Percentiles rank a stretch among this genome's conserved stretches.
Evolutionary conservation across 2,888 invertebrate genomes (phyloP).

Genomic region (Thumatha senex): DNA sequence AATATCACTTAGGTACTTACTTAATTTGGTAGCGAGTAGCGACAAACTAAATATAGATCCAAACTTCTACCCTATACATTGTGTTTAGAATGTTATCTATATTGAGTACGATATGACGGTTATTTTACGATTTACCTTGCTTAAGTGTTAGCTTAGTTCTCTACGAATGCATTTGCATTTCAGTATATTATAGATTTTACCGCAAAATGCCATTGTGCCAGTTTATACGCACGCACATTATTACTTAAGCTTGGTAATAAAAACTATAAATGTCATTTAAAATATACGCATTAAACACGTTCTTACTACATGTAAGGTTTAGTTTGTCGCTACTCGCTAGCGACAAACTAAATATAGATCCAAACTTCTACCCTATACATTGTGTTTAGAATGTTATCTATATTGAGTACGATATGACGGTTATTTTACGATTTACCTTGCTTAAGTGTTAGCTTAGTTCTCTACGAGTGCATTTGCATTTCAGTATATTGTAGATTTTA

Average conservation of each 20-base stretch:
- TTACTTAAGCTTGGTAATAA: slow-evolving; percentile 24
- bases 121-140: slow-evolving; percentile 28
- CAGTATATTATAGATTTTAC: slow-evolving; percentile 21
- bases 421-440: slow-evolving; percentile 28
- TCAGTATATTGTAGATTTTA: slow-evolving; percentile 22
- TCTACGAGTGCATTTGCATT: slow-evolving; percentile 31
- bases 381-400: slow-evolving; percentile 15
- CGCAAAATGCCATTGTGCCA: slow-evolving; percentile 40
- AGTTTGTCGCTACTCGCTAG: too few species aligned
- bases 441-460: slow-evolving; percentile 23
- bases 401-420: slow-evolving; percentile 21
- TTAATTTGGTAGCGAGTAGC: slow-evolving; percentile 11
- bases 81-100: slow-evolving; percentile 14
- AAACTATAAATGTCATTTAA: slow-evolving; percentile 24
- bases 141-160: slow-evolving; percentile 23
- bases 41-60: slow-evolving; percentile 18
- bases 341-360: slow-evolving; percentile 18
- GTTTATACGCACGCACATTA: slow-evolving; percentile 28
- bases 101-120: slow-evolving; percentile 21
- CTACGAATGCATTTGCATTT: slow-evolving; percentile 31
- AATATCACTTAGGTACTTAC: slow-evolving; percentile 39
- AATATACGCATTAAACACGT: slow-evolving; percentile 25
- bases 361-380: slow-evolving; percentile 16
- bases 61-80: slow-evolving; percentile 18
- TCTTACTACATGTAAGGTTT: slow-evolving; percentile 6